Evolutionary conservation across 2,113 vertebrate species (phyloP), one percentile per base, ranked within the genome.

Genomic region (Osmerus mordax): DNA sequence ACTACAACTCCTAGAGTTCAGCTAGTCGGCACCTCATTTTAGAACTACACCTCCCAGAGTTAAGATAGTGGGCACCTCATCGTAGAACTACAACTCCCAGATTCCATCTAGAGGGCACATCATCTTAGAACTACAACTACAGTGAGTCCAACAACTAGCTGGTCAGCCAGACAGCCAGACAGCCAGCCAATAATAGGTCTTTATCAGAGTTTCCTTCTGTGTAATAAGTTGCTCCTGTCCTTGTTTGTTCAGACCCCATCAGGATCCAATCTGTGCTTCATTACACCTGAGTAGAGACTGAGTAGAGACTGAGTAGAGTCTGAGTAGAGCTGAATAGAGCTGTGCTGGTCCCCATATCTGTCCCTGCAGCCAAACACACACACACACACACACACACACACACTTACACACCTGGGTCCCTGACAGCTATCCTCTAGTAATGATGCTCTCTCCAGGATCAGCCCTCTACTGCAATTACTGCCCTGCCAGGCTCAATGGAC

Each of bases 181-280:
- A 21, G 58, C 9, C 16, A 58, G 55, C 55, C 61, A 76, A 65
- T 70, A 62, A 53, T 32, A 55, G 54, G 47, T 51, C 52, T 66
- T 66, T 73, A 76, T 75, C 66, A 72, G 47, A 72, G 70, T 74
- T 76, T 65, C 55, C 62, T 70, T 76, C 63, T 67, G 53, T 52
- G 76, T 29, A 69, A 75, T 65, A 72, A 53, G 68, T 63, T 59
- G 55, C 53, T 47, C 52, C 51, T 54, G 23, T 25, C 54, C 23
- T 60, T 53, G 54, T 72, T 72, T 69, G 61, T 76, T 55, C 71
- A 18, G 19, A 62, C 70, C 65, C 71, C 18, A 67, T 71, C 73
- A 69, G 78, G 71, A 76, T 75, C 78, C 78, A 76, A 80, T 80
- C 73, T 73, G 11, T 18, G 67, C 16, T 76, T 76, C 71, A 76